A percentile compares a stretch with the other conserved stretches of the same genome.
phyloP scores from a whole-genome alignment of 2,797 vertebrate species.

The Takifugu ocellatus region DNA sequence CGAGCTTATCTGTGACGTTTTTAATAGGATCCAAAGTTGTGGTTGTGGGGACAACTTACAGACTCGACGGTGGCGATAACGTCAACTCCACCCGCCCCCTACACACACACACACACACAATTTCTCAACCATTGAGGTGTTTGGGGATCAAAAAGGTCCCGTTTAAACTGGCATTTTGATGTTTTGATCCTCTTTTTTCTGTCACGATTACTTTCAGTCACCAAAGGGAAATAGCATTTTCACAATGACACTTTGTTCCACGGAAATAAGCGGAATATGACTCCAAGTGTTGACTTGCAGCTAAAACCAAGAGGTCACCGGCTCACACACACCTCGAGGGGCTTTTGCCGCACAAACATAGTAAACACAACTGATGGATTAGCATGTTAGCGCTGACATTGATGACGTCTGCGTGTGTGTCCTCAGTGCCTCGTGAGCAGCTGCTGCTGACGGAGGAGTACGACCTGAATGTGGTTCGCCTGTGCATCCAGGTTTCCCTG shows the following conservation, averaged over 20 bases:
- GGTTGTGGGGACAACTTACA: slow-evolving; percentile 41
- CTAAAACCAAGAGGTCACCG: too few relatives aligned
- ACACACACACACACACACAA: too few relatives aligned
- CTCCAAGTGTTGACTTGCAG: too few relatives aligned
- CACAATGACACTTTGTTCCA: background rate
- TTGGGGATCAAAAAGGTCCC: too few relatives aligned
- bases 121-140: too few relatives aligned
- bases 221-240: background rate
- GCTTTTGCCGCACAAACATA: too few relatives aligned
- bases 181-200: too few relatives aligned
- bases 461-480: slow-evolving; percentile 93
- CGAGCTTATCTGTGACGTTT: slow-evolving; percentile 37
- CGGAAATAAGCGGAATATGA: too few relatives aligned
- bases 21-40: slow-evolving; percentile 36
- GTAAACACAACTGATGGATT: too few relatives aligned
- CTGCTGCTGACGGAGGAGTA: slow-evolving; percentile 92
- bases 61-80: background rate
- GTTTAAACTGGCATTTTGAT: background rate
- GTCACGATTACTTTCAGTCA: background rate
- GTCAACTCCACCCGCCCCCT: too few relatives aligned
- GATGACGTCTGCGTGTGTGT: slow-evolving; percentile 22
- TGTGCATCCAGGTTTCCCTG: slow-evolving; percentile 94
- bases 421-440: slow-evolving; percentile 86
- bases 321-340: too few relatives aligned
- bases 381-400: background rate